Evolutionary conservation across 1,140 invertebrate species (phyloP).

Genomic region (Lepidurus arcticus): DNA sequence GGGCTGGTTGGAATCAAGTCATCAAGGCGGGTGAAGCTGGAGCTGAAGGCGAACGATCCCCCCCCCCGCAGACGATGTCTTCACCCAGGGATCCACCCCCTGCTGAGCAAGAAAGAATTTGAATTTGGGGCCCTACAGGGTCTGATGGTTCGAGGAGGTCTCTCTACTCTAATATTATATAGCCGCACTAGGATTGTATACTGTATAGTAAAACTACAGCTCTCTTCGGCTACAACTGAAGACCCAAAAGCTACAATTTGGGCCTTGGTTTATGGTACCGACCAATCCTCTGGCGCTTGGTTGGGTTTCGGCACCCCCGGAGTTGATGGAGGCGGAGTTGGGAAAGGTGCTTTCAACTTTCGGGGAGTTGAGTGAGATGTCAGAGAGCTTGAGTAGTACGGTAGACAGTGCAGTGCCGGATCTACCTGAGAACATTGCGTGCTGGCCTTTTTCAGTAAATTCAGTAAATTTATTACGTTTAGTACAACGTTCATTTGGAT

Average conservation of each 20-base stretch:
- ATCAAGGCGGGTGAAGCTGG: not conserved
- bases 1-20: not conserved
- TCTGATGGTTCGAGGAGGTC: conserved; percentile 12
- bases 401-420: not conserved
- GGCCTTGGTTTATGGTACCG: not conserved
- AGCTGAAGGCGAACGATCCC: conserved; percentile 14
- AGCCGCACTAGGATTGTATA: conserved; percentile 2
- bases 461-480: not conserved
- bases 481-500: not conserved
- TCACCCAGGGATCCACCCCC: conserved; percentile 6
- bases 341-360: conserved; percentile 15
- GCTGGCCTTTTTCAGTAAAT: not conserved
- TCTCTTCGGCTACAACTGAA: not conserved
- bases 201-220: not conserved
- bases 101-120: conserved; percentile 10
- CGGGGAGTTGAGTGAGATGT: conserved; percentile 5
- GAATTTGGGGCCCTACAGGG: conserved; percentile 11
- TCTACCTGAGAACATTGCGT: not conserved
- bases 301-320: conserved; percentile 20
- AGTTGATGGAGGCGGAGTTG: conserved; percentile 18
- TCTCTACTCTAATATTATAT: conserved; percentile 18
- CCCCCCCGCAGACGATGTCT: conserved; percentile 20
- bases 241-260: conserved; percentile 21
- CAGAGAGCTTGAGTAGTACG: conserved; percentile 11
- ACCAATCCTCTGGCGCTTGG: conserved; percentile 20